These are phyloP conservation scores for Anomalospiza imberbis DNA, from an alignment of 2,797 vertebrate genomes.

Conservation along the genomic window DNA sequence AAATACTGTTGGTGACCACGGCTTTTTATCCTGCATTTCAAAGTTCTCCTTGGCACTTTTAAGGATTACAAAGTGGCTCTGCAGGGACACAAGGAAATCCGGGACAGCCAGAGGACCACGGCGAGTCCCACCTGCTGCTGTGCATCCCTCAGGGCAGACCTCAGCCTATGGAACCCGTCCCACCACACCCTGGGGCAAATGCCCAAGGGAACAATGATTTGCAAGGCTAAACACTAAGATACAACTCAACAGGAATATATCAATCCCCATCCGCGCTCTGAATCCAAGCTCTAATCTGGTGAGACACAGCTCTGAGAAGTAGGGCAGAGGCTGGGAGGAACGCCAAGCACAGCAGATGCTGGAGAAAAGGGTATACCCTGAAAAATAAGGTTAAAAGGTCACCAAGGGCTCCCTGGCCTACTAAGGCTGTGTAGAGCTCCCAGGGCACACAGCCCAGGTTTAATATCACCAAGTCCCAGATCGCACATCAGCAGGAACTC, in stretches of 20 bases:
- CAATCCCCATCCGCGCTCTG: not conserved
- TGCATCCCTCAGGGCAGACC: not conserved
- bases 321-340: not conserved
- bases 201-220: fast-evolving
- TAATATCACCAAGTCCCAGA: not conserved
- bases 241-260: not conserved
- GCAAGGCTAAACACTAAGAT: not conserved
- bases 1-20: not conserved
- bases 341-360: fast-evolving
- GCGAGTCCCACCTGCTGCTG: fast-evolving
- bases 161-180: fast-evolving
- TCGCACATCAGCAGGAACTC: not conserved
- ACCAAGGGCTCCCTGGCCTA: not conserved
- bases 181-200: not conserved
- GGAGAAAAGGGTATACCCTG: not conserved
- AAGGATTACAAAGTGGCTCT: not conserved
- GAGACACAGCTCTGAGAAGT: not conserved
- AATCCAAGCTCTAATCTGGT: not conserved
- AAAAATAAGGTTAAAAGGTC: conserved; percentile 27
- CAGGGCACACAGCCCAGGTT: not conserved
- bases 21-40: not conserved
- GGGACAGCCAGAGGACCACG: not conserved
- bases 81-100: not conserved
- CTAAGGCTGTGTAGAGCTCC: not conserved
- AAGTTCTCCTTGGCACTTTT: not conserved